Percentiles rank a stretch among this genome's conserved stretches.
Evolutionary conservation across 2,113 vertebrate species (phyloP).

Genomic region (Apodemus speciosus): DNA sequence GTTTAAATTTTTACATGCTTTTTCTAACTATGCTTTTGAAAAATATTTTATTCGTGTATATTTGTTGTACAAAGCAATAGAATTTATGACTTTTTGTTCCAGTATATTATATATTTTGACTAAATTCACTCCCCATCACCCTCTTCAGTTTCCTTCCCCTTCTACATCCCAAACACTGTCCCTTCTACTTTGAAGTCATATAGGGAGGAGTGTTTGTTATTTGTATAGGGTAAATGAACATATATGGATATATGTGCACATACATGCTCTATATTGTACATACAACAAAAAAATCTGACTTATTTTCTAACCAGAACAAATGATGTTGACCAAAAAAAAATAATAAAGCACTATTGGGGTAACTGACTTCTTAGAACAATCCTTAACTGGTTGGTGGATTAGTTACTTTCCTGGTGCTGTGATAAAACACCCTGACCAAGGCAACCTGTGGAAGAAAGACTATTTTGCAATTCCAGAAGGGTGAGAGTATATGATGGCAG

Average conservation of each 20-base stretch:
- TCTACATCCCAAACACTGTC: neutral
- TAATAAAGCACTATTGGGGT: neutral
- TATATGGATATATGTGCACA: neutral
- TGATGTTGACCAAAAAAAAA: neutral
- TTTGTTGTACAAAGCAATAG: neutral
- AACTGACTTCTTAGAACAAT: neutral
- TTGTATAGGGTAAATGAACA: neutral
- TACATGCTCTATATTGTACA: neutral
- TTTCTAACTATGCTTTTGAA: neutral
- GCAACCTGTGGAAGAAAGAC: neutral
- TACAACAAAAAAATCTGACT: neutral
- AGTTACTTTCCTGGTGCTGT: neutral
- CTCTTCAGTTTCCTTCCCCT: neutral
- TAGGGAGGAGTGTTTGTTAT: neutral
- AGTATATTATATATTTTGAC: neutral
- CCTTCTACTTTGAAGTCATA: neutral
- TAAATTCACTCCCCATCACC: neutral
- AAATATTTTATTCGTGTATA: neutral
- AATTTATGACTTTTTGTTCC: neutral
- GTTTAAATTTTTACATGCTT: constrained; percentile 9
- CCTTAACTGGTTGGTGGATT: neutral
- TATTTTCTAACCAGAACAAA: constrained; percentile 18
- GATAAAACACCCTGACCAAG: neutral
- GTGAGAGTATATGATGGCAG: neutral
- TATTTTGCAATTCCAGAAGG: neutral